These are phyloP conservation scores for Lasioglossum morio DNA, from an alignment of 2,888 invertebrate genomes.

Conservation along the genomic window DNA sequence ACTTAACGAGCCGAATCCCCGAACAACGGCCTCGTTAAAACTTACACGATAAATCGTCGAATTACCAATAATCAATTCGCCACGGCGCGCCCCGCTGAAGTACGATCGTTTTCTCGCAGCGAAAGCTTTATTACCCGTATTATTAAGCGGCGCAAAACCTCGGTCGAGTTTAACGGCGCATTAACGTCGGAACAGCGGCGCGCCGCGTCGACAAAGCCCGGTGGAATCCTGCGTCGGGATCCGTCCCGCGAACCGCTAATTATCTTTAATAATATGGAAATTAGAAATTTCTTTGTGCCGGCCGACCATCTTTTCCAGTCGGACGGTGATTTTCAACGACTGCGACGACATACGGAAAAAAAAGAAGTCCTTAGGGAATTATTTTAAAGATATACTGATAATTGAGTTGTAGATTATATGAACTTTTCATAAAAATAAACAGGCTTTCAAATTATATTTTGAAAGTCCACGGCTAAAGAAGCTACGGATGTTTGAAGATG, in stretches of 20 bases:
- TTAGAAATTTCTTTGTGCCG: neutral
- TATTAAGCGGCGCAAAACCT: slow-evolving; percentile 12
- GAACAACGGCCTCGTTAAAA: slow-evolving; percentile 38
- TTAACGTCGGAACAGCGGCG: slow-evolving; percentile 25
- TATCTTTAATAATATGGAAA: slow-evolving; percentile 9
- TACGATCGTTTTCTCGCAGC: neutral
- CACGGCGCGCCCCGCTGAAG: slow-evolving; percentile 5
- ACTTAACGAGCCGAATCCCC: slow-evolving; percentile 31
- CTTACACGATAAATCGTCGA: slow-evolving; percentile 46
- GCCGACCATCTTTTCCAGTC: neutral
- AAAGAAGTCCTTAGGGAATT: neutral
- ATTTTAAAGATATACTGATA: too few species aligned
- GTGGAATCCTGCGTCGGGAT: neutral
- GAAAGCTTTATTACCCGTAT: slow-evolving; percentile 23
- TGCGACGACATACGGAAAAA: neutral
- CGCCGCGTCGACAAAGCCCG: slow-evolving; percentile 16
- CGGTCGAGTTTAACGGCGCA: slow-evolving; percentile 26
- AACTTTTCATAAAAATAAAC: too few species aligned
- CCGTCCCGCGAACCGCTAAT: neutral
- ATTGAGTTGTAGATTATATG: too few species aligned
- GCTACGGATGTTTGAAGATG: too few species aligned
- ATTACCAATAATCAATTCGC: slow-evolving; percentile 46
- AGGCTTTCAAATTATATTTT: too few species aligned
- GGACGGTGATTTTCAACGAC: neutral
- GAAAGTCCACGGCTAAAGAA: too few species aligned